Evolutionary conservation across 2,113 vertebrate genomes (phyloP).

Genomic region (Megaceryle maxima): DNA sequence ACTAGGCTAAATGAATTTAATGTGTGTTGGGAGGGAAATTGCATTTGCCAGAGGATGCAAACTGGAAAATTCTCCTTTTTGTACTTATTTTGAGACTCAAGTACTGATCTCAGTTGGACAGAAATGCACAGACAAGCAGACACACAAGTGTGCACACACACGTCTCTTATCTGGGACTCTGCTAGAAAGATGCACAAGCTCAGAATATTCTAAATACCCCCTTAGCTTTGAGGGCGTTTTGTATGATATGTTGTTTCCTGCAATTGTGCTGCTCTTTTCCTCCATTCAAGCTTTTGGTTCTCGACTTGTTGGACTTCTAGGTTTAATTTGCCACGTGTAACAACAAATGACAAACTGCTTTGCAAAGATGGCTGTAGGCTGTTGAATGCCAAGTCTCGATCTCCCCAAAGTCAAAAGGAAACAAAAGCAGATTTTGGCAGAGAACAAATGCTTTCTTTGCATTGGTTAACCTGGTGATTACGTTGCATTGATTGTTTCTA

Average conservation of each 20-base stretch:
- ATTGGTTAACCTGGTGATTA: background rate
- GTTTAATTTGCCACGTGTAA: background rate
- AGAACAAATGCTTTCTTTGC: background rate
- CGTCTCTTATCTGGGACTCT: background rate
- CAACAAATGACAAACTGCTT: background rate
- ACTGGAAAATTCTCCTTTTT: constrained; percentile 22
- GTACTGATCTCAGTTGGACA: background rate
- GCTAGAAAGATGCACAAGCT: background rate
- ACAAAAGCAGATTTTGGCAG: background rate
- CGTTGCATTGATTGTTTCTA: background rate
- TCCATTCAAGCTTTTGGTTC: background rate
- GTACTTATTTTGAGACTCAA: background rate
- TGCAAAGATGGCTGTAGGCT: background rate
- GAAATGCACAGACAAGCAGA: background rate
- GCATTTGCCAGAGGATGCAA: background rate
- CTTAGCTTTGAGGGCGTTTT: background rate
- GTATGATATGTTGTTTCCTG: accelerated
- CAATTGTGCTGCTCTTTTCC: background rate
- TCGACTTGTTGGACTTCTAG: background rate
- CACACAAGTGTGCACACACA: background rate
- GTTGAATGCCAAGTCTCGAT: background rate
- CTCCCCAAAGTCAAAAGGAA: background rate
- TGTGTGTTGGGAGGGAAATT: constrained; percentile 44
- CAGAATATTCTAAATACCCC: background rate
- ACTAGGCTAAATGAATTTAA: constrained; percentile 73